phyloP scores from a whole-genome alignment of 2,888 invertebrate species.

The Heteropelma amictum region DNA sequence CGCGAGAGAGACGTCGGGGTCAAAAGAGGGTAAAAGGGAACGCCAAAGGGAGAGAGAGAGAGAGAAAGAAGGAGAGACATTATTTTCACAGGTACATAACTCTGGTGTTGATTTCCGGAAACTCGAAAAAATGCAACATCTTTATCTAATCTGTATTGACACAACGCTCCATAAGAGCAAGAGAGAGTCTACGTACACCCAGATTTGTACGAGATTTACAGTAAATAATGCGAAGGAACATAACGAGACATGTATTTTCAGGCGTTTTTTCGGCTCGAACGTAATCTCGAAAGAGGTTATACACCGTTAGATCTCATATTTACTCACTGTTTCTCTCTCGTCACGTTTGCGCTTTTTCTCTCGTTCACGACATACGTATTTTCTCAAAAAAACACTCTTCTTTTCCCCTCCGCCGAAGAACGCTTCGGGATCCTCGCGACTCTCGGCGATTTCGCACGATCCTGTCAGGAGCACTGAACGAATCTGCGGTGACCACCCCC shows the following conservation, averaged over 20 bases:
- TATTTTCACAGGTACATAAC: no score
- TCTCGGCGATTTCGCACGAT: background rate
- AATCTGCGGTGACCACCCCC: no score
- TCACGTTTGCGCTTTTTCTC: background rate
- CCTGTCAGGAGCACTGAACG: background rate
- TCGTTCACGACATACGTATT: background rate
- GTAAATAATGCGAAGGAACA: background rate
- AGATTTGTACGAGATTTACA: background rate
- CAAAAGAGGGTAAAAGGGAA: no score
- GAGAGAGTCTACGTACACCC: no score
- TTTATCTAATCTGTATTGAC: background rate
- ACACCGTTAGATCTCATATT: no score
- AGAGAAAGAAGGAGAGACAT: no score
- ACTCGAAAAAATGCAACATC: background rate
- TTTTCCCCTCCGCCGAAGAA: no score
- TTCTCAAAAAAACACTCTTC: background rate
- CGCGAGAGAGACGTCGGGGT: conserved; percentile 43
- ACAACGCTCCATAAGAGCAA: background rate
- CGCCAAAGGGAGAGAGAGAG: no score
- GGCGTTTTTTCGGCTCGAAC: background rate
- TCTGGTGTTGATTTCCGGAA: conserved; percentile 1
- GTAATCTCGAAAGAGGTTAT: no score
- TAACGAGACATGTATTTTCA: background rate
- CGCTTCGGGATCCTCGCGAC: background rate
- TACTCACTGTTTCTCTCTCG: conserved; percentile 26